Percentiles rank a stretch among this genome's conserved stretches.
These are phyloP conservation scores for Cephus runcator DNA, from an alignment of 2,888 invertebrate species.

Conservation along the genomic window DNA sequence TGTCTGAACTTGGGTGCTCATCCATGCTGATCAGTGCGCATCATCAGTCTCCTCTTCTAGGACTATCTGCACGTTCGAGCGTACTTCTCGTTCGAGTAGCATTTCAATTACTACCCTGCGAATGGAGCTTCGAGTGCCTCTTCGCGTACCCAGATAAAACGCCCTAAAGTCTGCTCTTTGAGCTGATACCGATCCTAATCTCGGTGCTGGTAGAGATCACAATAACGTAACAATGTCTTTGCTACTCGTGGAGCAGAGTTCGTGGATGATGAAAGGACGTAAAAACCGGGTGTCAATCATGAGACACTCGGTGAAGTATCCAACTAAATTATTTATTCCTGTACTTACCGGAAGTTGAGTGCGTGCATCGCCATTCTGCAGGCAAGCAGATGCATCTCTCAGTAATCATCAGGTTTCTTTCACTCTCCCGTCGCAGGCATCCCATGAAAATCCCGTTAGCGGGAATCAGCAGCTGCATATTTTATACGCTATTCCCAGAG, in stretches of 20 bases:
- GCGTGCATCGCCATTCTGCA: slow-evolving; percentile 24
- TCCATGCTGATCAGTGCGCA: too few species aligned
- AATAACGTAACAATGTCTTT: too few species aligned
- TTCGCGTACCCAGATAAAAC: slow-evolving; percentile 51
- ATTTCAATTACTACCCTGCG: slow-evolving; percentile 49
- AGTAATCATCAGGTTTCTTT: slow-evolving; percentile 50
- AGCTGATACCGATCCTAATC: too few species aligned
- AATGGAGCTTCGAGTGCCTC: slow-evolving; percentile 54
- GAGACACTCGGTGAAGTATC: background rate
- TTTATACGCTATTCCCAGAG: slow-evolving; percentile 40
- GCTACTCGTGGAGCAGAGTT: too few species aligned
- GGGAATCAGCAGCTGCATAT: slow-evolving; percentile 52
- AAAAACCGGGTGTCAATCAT: too few species aligned
- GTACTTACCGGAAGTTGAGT: slow-evolving; percentile 23
- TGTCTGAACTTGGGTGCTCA: too few species aligned
- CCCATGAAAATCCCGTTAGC: slow-evolving; percentile 51
- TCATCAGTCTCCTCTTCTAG: too few species aligned
- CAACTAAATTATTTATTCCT: slow-evolving; percentile 44
- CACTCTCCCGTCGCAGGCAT: slow-evolving; percentile 29
- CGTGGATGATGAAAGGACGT: too few species aligned
- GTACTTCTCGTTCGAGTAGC: background rate
- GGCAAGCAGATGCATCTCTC: slow-evolving; percentile 16
- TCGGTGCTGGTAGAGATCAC: too few species aligned
- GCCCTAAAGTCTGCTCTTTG: background rate
- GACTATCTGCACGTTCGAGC: background rate